Percentiles rank a stretch among this genome's conserved stretches.
phyloP scores from a whole-genome alignment of 2,113 vertebrate species.

The Cinclus mexicanus region DNA sequence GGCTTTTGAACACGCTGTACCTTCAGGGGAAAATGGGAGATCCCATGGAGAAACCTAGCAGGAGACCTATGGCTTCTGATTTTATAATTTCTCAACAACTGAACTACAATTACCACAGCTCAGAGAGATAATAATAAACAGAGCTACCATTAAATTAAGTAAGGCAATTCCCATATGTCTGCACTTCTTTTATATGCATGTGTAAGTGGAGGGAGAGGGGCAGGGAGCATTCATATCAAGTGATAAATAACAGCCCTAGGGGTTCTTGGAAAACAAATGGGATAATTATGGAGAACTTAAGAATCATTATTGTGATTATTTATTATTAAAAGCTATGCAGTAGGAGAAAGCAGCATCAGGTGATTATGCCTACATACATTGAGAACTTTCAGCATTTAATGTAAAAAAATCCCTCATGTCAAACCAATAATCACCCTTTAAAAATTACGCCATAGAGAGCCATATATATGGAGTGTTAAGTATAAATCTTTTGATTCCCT shows the following conservation, averaged over 20 bases:
- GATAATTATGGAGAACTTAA: constrained; percentile 28
- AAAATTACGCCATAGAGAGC: constrained; percentile 75
- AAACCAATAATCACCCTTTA: constrained; percentile 82
- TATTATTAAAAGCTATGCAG: constrained; percentile 16
- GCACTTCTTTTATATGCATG: neutral
- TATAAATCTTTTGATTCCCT: constrained; percentile 85
- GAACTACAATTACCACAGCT: neutral
- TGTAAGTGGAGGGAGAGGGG: neutral
- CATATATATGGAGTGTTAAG: constrained; percentile 57
- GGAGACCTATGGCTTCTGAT: neutral
- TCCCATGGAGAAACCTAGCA: neutral
- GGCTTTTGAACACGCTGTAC: neutral
- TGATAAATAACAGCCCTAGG: constrained; percentile 41
- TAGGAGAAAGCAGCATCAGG: constrained; percentile 49
- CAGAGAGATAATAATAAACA: neutral
- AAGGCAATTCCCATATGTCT: neutral
- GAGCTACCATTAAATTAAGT: neutral
- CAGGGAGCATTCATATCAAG: neutral
- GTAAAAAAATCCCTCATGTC: constrained; percentile 77
- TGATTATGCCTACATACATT: constrained; percentile 79
- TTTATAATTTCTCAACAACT: neutral
- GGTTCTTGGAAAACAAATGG: constrained; percentile 54
- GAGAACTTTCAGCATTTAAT: constrained; percentile 77
- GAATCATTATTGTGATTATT: constrained; percentile 33
- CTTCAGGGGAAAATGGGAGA: neutral